Evolutionary conservation across 2,113 vertebrate species (phyloP), one percentile per base, ranked within the genome.

Genomic region (Phalacrocorax pelagicus): DNA sequence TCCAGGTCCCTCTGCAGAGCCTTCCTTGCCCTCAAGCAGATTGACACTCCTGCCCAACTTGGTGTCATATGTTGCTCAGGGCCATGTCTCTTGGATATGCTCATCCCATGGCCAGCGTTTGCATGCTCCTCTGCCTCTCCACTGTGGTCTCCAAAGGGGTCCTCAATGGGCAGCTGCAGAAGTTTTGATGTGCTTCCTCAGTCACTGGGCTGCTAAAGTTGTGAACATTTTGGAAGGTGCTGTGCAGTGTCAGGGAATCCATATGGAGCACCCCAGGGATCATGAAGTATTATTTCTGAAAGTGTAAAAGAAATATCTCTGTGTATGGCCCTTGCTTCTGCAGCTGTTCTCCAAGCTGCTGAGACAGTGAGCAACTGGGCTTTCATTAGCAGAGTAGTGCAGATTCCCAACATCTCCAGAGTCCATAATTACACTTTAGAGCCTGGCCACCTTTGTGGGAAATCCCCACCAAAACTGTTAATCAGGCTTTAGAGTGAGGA

Each of bases 201-300:
- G 44, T 34, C 15, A 10, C 34, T 24, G 38, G 24, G 21, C 23
- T 81, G 22, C 61, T 62, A 55, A 65, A 51, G 20, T 9, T 44
- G 7, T 66, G 40, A 81, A 24, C 1, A 0, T 40, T 94, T 81
- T 61, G 46, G 51, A 20, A 0, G 2, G 11, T 0, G 1, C 55
- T 74, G 20, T 57, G 32, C 21, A 23, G 47, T 58, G n/a, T 44
- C 63, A 36, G 51, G 55, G 21, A 29, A 58, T n/a, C 44, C 36
- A 18, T 11, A 10, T 11, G 42, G 85, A 90, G 51, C n/a, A 63
- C 44, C 29, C 20, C 57, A 57, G 58, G 71, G 54, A 29, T 3
- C 15, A 2, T 0, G 5, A 70, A 38, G 14, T 82, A 30, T 26
- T 51, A 20, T 47, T 93, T 85, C 32, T 62, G n/a, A 2, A 42